phyloP scores from a whole-genome alignment of 2,797 vertebrate species.

The Amblyopsis hoosieri region DNA sequence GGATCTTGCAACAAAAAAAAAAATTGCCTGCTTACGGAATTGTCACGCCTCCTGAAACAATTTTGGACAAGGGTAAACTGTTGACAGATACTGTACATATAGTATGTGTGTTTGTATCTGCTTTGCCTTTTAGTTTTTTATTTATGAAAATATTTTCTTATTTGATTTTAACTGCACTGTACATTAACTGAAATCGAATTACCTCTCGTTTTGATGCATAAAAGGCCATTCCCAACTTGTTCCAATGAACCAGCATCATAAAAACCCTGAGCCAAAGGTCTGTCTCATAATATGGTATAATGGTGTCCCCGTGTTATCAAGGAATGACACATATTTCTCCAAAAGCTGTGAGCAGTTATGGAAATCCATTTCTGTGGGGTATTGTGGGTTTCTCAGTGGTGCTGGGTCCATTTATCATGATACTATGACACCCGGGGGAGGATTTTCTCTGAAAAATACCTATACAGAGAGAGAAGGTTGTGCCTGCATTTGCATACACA shows the following conservation, averaged over 20 bases:
- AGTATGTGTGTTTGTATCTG: too few relatives aligned
- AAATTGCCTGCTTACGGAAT: too few relatives aligned
- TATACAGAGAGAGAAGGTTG: constrained; percentile 41
- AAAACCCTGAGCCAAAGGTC: constrained; percentile 56
- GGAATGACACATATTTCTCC: constrained; percentile 62
- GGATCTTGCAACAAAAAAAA: too few relatives aligned
- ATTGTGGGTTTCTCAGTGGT: constrained; percentile 68
- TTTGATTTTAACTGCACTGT: too few relatives aligned
- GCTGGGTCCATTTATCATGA: constrained; percentile 73
- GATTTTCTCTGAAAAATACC: constrained; percentile 58
- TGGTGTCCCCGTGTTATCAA: constrained; percentile 63
- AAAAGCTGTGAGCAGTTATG: constrained; percentile 66
- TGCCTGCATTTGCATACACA: constrained; percentile 1
- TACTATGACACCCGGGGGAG: constrained; percentile 67
- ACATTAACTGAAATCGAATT: neutral
- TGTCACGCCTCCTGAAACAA: too few relatives aligned
- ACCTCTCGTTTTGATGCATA: constrained; percentile 3
- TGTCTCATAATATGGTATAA: constrained; percentile 62
- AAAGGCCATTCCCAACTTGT: constrained; percentile 28
- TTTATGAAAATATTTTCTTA: too few relatives aligned
- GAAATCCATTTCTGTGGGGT: constrained; percentile 73
- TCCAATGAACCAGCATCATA: constrained; percentile 36
- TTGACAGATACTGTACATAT: too few relatives aligned
- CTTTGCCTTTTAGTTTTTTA: too few relatives aligned
- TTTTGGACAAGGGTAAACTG: too few relatives aligned